Conservation (phyloP, 2,113 vertebrate species). For the Brachypteracias leptosomus region DNA sequence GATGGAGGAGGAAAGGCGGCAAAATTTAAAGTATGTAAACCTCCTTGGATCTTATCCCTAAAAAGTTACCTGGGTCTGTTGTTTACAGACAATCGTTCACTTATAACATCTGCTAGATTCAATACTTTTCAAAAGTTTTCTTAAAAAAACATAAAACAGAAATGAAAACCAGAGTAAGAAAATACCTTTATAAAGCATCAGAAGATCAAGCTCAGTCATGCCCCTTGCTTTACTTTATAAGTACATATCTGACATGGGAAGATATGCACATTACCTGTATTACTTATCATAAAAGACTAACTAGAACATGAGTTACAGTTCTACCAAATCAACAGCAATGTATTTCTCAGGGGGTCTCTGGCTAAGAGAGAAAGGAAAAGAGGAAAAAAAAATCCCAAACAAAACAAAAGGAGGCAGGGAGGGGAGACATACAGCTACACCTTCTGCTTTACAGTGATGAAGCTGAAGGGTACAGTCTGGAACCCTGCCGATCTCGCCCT, state of each 20-base stretch:
- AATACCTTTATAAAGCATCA: background rate
- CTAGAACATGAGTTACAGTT: background rate
- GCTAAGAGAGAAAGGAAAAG: background rate
- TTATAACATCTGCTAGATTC: background rate
- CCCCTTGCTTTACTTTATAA: background rate
- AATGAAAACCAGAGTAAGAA: background rate
- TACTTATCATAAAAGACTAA: background rate
- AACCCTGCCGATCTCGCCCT: background rate
- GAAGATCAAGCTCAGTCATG: background rate
- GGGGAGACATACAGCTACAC: background rate
- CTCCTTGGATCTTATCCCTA: background rate
- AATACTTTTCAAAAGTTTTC: background rate
- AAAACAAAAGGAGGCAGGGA: background rate
- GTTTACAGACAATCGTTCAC: background rate
- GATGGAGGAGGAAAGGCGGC: background rate
- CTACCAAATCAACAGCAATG: background rate
- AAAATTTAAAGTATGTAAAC: background rate
- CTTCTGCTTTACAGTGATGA: background rate
- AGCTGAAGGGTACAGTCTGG: background rate
- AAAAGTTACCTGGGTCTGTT: background rate
- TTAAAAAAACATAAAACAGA: background rate
- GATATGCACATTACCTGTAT: background rate
- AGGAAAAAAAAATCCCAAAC: background rate
- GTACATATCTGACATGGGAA: background rate
- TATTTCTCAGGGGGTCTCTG: background rate